These are phyloP conservation scores for Paracanthobrama guichenoti DNA, from an alignment of 2,113 vertebrate genomes.

Conservation along the genomic window DNA sequence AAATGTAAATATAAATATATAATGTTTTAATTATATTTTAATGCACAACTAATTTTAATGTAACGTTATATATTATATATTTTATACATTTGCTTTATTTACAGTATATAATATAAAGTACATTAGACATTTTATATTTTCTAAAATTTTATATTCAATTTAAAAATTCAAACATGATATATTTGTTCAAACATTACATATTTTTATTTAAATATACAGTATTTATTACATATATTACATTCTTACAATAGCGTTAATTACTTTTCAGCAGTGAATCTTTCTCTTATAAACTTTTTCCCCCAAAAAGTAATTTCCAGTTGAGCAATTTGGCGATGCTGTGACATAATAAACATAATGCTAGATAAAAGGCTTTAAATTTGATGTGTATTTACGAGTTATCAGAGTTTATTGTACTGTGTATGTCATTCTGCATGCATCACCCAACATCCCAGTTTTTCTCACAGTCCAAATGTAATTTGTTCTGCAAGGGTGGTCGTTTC, in stretches of 20 bases:
- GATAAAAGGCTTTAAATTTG: slow-evolving; percentile 2
- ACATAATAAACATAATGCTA: background rate
- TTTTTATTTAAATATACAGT: background rate
- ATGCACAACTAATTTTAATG: background rate
- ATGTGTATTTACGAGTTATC: background rate
- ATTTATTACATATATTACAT: background rate
- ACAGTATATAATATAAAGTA: too few species aligned
- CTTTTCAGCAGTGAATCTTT: background rate
- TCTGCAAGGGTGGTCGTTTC: slow-evolving; percentile 75
- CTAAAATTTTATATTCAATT: too few species aligned
- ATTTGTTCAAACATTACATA: background rate
- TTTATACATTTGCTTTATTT: too few species aligned
- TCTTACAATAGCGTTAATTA: background rate
- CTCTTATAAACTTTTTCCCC: background rate
- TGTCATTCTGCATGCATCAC: slow-evolving; percentile 32
- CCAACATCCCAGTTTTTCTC: slow-evolving; percentile 45
- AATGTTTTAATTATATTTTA: background rate
- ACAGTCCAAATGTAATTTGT: slow-evolving; percentile 75
- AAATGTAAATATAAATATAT: background rate
- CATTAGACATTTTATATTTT: too few species aligned
- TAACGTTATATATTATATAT: too few species aligned
- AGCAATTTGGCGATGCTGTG: background rate
- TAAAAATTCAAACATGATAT: background rate
- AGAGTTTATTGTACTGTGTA: slow-evolving; percentile 7
- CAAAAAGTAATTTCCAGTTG: background rate